Evolutionary conservation across 2,113 vertebrate genomes (phyloP), one percentile per base, ranked within the genome.

Genomic region (Seriola dumerili): DNA sequence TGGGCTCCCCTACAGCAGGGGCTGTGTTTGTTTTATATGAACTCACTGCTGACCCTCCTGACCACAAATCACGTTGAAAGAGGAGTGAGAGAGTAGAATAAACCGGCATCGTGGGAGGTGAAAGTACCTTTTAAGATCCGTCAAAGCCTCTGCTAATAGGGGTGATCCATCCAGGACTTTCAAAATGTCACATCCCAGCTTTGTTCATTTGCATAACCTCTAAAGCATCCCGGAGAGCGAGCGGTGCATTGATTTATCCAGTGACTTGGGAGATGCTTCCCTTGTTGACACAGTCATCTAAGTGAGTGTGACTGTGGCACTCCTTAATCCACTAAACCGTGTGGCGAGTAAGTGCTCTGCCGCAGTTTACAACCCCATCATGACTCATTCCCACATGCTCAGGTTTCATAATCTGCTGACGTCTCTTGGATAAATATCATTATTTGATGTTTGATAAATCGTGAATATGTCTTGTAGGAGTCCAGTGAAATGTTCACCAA

Each of bases 151-250:
- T 59, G 83, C 94, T 95, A 96, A 95, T 95, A 92, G 92, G 89
- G 94, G 94, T 91, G 91, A 95, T 95, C 93, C 93, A 95, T 96
- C 92, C 86, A 91, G 88, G 91, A 93, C 95, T 94, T 95, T 95
- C 94, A 95, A 96, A 96, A 96, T 95, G 95, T 95, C 95, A 95
- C 94, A 93, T 91, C 84, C 77, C 79, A 70, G 84, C 85, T 82
- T 87, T 25, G 72, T 92, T 93, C 90, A 95, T 96, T 96, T 96
- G 93, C 94, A 96, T 96, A 95, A 92, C 94, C 94, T 95, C 91
- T 89, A 90, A 93, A 94, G 91, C 87, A 72, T 88, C 89, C 62
- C 88, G 25, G 86, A 62, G 87, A 90, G 92, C 55, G 78, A 64
- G 91, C 78, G 25, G 80, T 46, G 73, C 94, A 94, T 95, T 94